These are phyloP conservation scores for Dasyornis broadbenti DNA, from an alignment of 2,113 vertebrate species.

Conservation along the genomic window DNA sequence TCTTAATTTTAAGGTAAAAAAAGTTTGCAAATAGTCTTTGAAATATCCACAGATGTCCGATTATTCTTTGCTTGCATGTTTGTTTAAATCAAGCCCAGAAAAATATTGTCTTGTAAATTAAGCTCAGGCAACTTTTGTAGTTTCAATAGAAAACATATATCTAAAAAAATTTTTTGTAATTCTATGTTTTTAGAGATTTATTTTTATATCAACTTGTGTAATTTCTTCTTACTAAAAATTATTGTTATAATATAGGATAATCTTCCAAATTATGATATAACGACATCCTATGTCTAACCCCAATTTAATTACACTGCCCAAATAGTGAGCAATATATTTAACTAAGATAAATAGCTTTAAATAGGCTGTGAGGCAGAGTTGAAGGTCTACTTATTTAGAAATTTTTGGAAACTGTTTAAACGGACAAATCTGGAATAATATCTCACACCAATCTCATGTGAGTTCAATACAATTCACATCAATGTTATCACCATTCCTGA, in stretches of 20 bases:
- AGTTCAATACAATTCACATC: not conserved
- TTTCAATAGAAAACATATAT: not conserved
- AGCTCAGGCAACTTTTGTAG: not conserved
- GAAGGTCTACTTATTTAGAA: not conserved
- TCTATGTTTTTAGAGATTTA: not conserved
- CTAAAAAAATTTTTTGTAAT: not conserved
- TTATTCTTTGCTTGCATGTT: not conserved
- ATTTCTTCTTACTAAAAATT: not conserved
- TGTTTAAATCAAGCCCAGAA: not conserved
- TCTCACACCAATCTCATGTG: rapidly evolving
- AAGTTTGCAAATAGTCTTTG: not conserved
- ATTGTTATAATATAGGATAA: not conserved
- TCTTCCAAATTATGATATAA: not conserved
- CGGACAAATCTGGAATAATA: not conserved
- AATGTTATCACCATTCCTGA: not conserved
- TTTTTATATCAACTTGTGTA: not conserved
- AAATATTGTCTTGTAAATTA: not conserved
- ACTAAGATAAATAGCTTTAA: not conserved
- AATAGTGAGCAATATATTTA: not conserved
- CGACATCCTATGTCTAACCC: not conserved
- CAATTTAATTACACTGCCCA: not conserved
- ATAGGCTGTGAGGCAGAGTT: not conserved
- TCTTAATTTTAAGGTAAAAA: not conserved
- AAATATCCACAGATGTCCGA: not conserved
- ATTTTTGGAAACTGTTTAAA: not conserved